Conservation (phyloP, 2,888 invertebrate species). For the Calliphora vomitoria region DNA sequence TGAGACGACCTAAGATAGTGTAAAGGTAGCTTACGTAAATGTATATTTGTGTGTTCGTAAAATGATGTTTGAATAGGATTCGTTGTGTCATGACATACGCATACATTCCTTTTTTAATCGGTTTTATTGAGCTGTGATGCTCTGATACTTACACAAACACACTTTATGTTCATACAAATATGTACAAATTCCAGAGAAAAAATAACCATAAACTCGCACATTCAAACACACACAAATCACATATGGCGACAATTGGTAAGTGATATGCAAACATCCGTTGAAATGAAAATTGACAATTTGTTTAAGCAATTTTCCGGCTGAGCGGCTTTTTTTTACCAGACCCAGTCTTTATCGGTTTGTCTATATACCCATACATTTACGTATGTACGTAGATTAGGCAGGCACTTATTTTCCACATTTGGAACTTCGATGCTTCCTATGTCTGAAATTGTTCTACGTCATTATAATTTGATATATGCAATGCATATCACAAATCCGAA, state of each 20-base stretch:
- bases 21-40: neutral
- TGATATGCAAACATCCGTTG: conserved; percentile 80
- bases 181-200: conserved; percentile 25
- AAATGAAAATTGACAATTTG: conserved; percentile 79
- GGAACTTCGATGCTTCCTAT: too few species aligned
- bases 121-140: conserved; percentile 66
- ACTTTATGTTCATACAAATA: conserved; percentile 6
- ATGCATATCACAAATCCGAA: too few species aligned
- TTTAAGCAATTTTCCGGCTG: conserved; percentile 77
- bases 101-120: conserved; percentile 68
- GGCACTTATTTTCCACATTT: too few species aligned
- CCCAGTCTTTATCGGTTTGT: conserved; percentile 51
- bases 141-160: conserved; percentile 19
- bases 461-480: too few species aligned
- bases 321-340: conserved; percentile 66
- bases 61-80: conserved; percentile 64
- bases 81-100: conserved; percentile 64
- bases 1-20: neutral
- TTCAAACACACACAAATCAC: conserved; percentile 66
- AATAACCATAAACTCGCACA: neutral
- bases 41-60: conserved; percentile 20
- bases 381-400: neutral
- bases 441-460: too few species aligned
- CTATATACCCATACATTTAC: conserved; percentile 34
- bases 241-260: conserved; percentile 80